Evolutionary conservation across 92 coral and sea anemone species (phyloP).

Genomic region (Porites evermanni): DNA sequence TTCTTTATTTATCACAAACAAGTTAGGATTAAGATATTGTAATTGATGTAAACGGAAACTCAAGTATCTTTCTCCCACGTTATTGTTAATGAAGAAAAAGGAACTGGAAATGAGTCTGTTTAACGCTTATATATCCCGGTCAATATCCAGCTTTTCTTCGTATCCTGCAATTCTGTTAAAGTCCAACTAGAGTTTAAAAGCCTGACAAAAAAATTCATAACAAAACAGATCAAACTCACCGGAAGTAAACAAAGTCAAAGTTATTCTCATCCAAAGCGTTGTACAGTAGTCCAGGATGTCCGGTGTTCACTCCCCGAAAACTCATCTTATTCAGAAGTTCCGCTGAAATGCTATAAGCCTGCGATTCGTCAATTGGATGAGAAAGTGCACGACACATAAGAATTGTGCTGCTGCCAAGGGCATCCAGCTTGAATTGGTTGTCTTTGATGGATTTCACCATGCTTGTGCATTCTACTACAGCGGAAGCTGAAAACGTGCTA

Average conservation of each 20-base stretch:
- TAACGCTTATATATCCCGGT: too few species aligned
- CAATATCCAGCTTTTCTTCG: too few species aligned
- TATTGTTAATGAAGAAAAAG: too few species aligned
- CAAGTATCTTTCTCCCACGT: too few species aligned
- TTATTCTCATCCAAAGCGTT: slow-evolving; percentile 24
- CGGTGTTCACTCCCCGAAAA: slow-evolving; percentile 47
- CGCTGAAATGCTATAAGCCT: slow-evolving; percentile 48
- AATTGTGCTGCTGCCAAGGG: background rate
- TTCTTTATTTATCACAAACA: too few species aligned
- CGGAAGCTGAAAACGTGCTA: background rate
- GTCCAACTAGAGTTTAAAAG: too few species aligned
- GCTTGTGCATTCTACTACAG: slow-evolving; percentile 17
- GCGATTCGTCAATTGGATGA: background rate
- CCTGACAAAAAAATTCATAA: too few species aligned
- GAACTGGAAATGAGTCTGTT: too few species aligned
- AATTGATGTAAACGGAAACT: too few species aligned
- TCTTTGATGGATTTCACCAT: background rate
- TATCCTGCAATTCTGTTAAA: too few species aligned
- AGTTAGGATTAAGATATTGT: too few species aligned
- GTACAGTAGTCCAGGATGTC: slow-evolving; percentile 40
- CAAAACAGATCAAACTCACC: slow-evolving; percentile 22
- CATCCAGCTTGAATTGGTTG: slow-evolving; percentile 22
- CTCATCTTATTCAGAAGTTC: slow-evolving; percentile 48
- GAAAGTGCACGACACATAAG: slow-evolving; percentile 36
- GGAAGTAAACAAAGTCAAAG: slow-evolving; percentile 72